Evolutionary conservation across 2,797 vertebrate genomes (phyloP).

Genomic region (Gymnothorax javanicus): DNA sequence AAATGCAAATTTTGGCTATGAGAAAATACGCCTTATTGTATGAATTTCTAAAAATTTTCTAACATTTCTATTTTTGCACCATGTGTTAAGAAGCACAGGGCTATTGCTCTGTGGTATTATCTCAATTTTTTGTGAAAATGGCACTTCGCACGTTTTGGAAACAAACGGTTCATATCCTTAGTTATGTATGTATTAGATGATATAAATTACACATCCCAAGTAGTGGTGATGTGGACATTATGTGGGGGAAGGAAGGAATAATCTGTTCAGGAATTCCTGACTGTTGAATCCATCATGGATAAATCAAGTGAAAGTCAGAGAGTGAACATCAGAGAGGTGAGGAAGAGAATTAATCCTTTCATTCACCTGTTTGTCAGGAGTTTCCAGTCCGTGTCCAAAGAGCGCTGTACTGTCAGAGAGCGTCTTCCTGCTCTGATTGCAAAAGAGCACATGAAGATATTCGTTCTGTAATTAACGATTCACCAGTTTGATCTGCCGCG

Average conservation of each 20-base stretch:
- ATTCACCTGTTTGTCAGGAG: conserved; percentile 14
- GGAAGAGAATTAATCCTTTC: conserved; percentile 8
- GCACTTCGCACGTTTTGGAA: no score
- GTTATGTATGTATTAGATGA: no score
- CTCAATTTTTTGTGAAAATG: no score
- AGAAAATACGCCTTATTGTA: no score
- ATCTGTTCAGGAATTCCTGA: neutral
- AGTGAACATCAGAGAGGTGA: neutral
- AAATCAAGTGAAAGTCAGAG: neutral
- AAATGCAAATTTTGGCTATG: no score
- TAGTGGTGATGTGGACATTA: no score
- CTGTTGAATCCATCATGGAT: neutral
- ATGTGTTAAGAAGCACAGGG: no score
- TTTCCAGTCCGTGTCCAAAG: conserved; percentile 15
- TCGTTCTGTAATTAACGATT: neutral
- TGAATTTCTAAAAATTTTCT: no score
- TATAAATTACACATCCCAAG: no score
- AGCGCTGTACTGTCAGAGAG: neutral
- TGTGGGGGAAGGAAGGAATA: neutral
- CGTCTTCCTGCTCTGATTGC: neutral
- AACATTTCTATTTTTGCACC: no score
- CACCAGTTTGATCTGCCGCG: neutral
- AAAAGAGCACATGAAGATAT: neutral
- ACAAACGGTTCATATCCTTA: no score
- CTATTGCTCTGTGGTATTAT: no score